These are phyloP conservation scores for Drosophila subobscura DNA, from an alignment of 1,140 invertebrate genomes.

Conservation along the genomic window DNA sequence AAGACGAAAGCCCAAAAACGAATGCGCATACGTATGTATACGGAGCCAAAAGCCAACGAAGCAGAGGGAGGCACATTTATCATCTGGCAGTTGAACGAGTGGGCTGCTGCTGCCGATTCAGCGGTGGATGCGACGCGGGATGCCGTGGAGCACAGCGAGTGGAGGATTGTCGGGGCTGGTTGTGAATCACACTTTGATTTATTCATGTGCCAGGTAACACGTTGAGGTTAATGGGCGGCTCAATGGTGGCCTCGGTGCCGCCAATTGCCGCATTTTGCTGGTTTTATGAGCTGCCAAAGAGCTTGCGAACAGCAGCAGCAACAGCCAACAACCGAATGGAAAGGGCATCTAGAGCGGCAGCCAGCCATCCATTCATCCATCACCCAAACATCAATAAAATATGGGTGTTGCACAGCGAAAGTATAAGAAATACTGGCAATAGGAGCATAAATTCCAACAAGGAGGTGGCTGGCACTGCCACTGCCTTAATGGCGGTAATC, in stretches of 20 bases:
- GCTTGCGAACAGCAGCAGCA: conserved; percentile 37
- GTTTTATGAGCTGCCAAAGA: conserved; percentile 73
- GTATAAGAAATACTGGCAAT: background rate
- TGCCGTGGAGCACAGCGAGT: background rate
- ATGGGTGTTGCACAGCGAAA: background rate
- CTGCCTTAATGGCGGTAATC: conserved; percentile 24
- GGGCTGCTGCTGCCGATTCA: background rate
- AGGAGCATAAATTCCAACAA: conserved; percentile 25
- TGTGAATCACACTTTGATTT: conserved; percentile 69
- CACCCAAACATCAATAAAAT: conserved; percentile 41
- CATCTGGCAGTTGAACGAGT: conserved; percentile 53
- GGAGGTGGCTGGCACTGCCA: conserved; percentile 5
- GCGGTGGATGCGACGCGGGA: too few species aligned
- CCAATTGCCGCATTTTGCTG: conserved; percentile 45
- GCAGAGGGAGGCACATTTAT: conserved; percentile 59
- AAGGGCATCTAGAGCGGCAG: background rate
- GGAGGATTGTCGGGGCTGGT: background rate
- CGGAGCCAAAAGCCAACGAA: conserved; percentile 26
- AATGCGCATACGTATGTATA: background rate
- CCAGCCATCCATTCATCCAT: conserved; percentile 13
- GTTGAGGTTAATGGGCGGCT: conserved; percentile 71
- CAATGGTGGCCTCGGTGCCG: conserved; percentile 32
- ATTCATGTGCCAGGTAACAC: conserved; percentile 74
- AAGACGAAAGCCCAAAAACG: conserved; percentile 48
- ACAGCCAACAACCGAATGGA: background rate